Evolutionary conservation across 1,140 invertebrate species (phyloP).

Genomic region (Thalassaphorura encarpata): DNA sequence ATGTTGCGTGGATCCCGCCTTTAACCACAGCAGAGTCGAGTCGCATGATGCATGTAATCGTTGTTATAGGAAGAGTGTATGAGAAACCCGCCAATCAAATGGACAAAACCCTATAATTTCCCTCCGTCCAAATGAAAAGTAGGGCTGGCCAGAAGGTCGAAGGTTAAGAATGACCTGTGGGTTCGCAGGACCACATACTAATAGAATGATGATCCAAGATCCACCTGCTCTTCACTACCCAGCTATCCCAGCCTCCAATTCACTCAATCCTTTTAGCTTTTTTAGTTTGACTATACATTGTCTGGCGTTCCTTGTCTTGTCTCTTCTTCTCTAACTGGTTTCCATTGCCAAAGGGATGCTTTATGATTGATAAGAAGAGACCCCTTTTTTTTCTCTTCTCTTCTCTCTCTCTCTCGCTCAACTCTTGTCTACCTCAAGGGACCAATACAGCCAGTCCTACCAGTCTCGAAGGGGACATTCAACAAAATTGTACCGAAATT

Average conservation of each 20-base stretch:
- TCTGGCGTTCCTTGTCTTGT: not conserved
- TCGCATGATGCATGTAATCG: no score
- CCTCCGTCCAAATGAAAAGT: not conserved
- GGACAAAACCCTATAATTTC: slow-evolving; percentile 6
- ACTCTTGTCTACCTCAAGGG: not conserved
- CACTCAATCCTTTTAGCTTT: not conserved
- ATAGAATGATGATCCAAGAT: not conserved
- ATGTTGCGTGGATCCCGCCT: no score
- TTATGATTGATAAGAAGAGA: slow-evolving; percentile 9
- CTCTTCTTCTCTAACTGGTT: slow-evolving; percentile 4
- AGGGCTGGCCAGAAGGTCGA: not conserved
- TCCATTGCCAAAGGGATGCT: slow-evolving; percentile 9
- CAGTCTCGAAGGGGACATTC: slow-evolving; percentile 17
- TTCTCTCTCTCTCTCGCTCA: not conserved
- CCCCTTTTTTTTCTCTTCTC: not conserved
- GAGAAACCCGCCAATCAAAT: not conserved
- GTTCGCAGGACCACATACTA: not conserved
- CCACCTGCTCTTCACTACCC: not conserved
- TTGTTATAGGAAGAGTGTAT: no score
- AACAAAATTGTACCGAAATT: slow-evolving; percentile 19
- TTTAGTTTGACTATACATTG: not conserved
- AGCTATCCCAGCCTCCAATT: not conserved
- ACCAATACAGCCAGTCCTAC: not conserved
- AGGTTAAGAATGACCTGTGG: slow-evolving; percentile 8
- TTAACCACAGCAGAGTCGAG: no score